Conservation (phyloP, 2,113 vertebrate genomes). For the Ammodytes dubius region DNA sequence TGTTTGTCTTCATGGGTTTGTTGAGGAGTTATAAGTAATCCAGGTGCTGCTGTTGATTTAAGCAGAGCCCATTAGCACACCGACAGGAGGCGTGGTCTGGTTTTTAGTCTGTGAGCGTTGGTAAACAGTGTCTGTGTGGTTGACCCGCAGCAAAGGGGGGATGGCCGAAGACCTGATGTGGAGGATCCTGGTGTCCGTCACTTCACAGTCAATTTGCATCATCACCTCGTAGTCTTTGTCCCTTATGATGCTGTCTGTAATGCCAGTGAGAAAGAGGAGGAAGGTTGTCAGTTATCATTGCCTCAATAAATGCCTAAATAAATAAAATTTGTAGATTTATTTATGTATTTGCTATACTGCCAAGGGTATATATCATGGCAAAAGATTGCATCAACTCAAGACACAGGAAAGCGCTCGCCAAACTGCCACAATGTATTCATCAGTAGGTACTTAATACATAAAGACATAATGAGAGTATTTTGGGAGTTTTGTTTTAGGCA, state of each 20-base stretch:
- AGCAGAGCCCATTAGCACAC: slow-evolving; percentile 88
- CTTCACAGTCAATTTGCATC: slow-evolving; percentile 99
- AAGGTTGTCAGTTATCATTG: not conserved
- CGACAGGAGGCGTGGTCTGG: slow-evolving; percentile 82
- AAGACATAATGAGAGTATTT: slow-evolving; percentile 16
- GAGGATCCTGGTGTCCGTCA: slow-evolving; percentile 94
- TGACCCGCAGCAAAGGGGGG: slow-evolving; percentile 90
- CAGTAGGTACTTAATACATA: not conserved
- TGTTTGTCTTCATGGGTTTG: not conserved
- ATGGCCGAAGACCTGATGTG: slow-evolving; percentile 94
- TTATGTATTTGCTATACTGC: not conserved
- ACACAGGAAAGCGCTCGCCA: not conserved
- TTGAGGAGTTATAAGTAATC: not conserved
- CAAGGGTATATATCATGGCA: not conserved
- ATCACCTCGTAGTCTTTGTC: slow-evolving; percentile 94
- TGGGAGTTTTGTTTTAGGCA: slow-evolving; percentile 12
- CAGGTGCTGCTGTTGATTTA: slow-evolving; percentile 34
- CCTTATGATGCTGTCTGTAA: slow-evolving; percentile 92
- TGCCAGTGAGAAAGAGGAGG: slow-evolving; percentile 1
- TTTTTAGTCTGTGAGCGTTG: slow-evolving; percentile 79
- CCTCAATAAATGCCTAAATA: not conserved
- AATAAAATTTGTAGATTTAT: not conserved
- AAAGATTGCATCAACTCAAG: not conserved
- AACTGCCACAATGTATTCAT: not conserved
- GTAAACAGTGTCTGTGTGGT: slow-evolving; percentile 87